Evolutionary conservation across 2,113 vertebrate species (phyloP).

Genomic region (Pseudonaja textilis): DNA sequence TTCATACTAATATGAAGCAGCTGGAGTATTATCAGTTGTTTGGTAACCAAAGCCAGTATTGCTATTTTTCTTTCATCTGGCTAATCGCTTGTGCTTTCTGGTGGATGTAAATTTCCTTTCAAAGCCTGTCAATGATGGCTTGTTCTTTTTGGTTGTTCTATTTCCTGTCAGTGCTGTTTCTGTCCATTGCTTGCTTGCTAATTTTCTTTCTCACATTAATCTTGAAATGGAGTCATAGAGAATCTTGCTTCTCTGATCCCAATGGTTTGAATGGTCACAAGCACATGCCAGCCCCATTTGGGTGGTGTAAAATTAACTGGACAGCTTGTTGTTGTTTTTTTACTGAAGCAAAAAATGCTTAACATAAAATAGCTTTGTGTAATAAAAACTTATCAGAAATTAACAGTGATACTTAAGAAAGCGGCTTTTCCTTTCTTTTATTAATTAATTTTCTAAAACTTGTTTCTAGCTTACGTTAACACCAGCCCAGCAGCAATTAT

Average conservation of each 20-base stretch:
- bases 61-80: constrained; percentile 65
- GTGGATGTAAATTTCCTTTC: constrained; percentile 68
- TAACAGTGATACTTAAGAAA: constrained; percentile 42
- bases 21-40: constrained; percentile 69
- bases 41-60: constrained; percentile 58
- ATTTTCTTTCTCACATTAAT: constrained; percentile 55
- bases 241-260: constrained; percentile 33
- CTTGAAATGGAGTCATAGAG: constrained; percentile 28
- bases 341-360: constrained; percentile 25
- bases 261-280: constrained; percentile 12
- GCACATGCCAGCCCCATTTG: background rate
- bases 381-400: constrained; percentile 19
- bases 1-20: constrained; percentile 67
- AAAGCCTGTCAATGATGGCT: constrained; percentile 50
- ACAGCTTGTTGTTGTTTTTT: background rate
- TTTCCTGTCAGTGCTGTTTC: constrained; percentile 27
- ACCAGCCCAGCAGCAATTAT: constrained; percentile 94
- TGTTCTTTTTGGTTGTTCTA: constrained; percentile 49
- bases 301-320: constrained; percentile 19
- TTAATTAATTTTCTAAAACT: constrained; percentile 53
- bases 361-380: background rate
- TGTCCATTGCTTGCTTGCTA: constrained; percentile 45
- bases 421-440: constrained; percentile 39
- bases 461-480: constrained; percentile 88
- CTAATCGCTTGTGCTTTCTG: constrained; percentile 66